Conservation (phyloP, 2,113 vertebrate species). For the Columba livia region DNA sequence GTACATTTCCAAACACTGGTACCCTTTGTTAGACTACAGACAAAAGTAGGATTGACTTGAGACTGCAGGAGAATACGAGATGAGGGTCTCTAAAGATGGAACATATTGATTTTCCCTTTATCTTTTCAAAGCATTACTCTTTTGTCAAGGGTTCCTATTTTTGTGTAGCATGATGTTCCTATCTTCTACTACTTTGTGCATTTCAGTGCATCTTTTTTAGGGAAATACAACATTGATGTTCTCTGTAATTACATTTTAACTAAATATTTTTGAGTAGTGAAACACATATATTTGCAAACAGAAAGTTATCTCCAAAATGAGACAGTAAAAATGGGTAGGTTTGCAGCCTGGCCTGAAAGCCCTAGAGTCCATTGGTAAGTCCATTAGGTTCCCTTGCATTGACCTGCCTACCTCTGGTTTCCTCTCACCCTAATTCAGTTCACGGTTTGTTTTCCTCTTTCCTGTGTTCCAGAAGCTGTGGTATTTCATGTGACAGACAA, state of each 20-base stretch:
- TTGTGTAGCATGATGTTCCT: neutral
- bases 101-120: conserved; percentile 64
- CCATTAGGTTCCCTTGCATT: neutral
- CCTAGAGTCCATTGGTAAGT: neutral
- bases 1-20: neutral
- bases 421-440: neutral
- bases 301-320: neutral
- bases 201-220: neutral
- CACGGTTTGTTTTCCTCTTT: neutral
- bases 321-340: neutral
- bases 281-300: neutral
- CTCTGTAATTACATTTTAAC: neutral
- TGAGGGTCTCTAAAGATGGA: conserved; percentile 38
- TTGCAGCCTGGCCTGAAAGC: neutral
- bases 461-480: neutral
- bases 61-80: conserved; percentile 48
- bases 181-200: neutral
- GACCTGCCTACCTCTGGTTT: neutral
- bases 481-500: conserved; percentile 51
- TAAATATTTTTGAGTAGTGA: neutral
- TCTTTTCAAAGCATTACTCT: conserved; percentile 51
- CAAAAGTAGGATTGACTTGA: conserved; percentile 54
- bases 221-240: neutral
- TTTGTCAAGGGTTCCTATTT: conserved; percentile 31
- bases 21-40: conserved; percentile 54